Percentiles rank a stretch among this genome's conserved stretches.
phyloP scores from a whole-genome alignment of 1,140 invertebrate species.

The Scaptomyza graminum region DNA sequence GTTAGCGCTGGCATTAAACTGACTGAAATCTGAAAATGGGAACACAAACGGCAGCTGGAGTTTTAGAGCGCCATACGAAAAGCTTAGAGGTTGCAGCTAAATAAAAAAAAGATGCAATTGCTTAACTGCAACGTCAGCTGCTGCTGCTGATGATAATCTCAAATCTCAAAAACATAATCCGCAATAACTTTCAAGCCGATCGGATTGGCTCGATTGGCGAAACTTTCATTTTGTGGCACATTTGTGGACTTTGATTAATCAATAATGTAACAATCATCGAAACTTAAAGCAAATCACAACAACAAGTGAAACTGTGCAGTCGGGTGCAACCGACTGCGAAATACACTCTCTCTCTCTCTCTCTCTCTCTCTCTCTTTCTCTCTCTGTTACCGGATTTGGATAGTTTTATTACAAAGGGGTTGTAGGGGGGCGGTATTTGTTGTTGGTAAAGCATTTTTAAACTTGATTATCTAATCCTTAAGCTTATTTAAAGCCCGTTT shows the following conservation, averaged over 20 bases:
- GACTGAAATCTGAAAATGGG: slow-evolving; percentile 3
- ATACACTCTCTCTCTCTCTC: too few species aligned
- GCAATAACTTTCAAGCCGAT: slow-evolving; percentile 2
- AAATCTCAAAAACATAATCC: neutral
- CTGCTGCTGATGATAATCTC: neutral
- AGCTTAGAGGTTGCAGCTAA: neutral
- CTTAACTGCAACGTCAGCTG: neutral
- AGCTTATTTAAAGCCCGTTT: too few species aligned
- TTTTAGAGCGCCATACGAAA: neutral
- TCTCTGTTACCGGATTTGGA: too few species aligned
- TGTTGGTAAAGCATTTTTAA: too few species aligned
- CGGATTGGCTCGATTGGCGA: neutral
- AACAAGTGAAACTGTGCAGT: too few species aligned
- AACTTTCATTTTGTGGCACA: neutral
- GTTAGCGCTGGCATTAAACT: neutral
- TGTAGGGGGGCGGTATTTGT: too few species aligned
- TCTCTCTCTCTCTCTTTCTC: too few species aligned
- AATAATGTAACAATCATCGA: too few species aligned
- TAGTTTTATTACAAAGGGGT: too few species aligned
- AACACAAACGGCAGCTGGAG: neutral
- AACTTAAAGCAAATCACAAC: too few species aligned
- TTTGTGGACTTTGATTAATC: neutral
- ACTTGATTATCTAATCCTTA: too few species aligned
- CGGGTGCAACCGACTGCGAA: too few species aligned
- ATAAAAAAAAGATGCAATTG: neutral